Percentiles rank a stretch among this genome's conserved stretches.
Evolutionary conservation across 2,888 invertebrate genomes (phyloP).

Genomic region (Scotopteryx bipunctaria): DNA sequence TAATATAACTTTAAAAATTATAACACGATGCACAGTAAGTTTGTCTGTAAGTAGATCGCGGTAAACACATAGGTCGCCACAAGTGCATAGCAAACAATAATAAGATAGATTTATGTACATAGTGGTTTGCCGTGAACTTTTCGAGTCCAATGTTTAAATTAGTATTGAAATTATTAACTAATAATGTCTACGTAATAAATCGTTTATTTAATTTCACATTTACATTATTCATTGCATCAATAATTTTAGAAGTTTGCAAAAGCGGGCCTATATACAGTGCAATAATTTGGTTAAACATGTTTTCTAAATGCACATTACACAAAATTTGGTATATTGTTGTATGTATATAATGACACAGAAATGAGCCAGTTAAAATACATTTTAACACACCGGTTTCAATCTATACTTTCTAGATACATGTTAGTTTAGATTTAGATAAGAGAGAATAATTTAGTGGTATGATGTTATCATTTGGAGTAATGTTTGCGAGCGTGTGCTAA

Average conservation of each 20-base stretch:
- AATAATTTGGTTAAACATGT: slow-evolving; percentile 41
- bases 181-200: slow-evolving; percentile 17
- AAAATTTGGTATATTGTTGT: slow-evolving; percentile 62
- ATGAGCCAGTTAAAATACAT: slow-evolving; percentile 52
- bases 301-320: slow-evolving; percentile 35
- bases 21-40: slow-evolving; percentile 9
- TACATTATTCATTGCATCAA: slow-evolving; percentile 15
- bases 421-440: slow-evolving; percentile 72
- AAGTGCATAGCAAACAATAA: slow-evolving; percentile 54
- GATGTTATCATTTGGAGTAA: slow-evolving; percentile 64
- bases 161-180: slow-evolving; percentile 48
- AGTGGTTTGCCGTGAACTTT: slow-evolving; percentile 47
- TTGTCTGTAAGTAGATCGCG: slow-evolving; percentile 17
- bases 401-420: slow-evolving; percentile 55
- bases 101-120: slow-evolving; percentile 51
- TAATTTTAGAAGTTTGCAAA: slow-evolving; percentile 8
- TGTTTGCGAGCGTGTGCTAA: slow-evolving; percentile 65
- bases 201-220: slow-evolving; percentile 17
- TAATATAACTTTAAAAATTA: background rate
- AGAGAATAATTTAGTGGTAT: slow-evolving; percentile 62
- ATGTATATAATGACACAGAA: slow-evolving; percentile 74
- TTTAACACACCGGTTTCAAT: slow-evolving; percentile 24
- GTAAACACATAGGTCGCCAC: slow-evolving; percentile 37
- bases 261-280: slow-evolving; percentile 39
- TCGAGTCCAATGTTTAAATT: slow-evolving; percentile 48